Conservation (phyloP, 2,888 invertebrate species). For the Andrena haemorrhoa region DNA sequence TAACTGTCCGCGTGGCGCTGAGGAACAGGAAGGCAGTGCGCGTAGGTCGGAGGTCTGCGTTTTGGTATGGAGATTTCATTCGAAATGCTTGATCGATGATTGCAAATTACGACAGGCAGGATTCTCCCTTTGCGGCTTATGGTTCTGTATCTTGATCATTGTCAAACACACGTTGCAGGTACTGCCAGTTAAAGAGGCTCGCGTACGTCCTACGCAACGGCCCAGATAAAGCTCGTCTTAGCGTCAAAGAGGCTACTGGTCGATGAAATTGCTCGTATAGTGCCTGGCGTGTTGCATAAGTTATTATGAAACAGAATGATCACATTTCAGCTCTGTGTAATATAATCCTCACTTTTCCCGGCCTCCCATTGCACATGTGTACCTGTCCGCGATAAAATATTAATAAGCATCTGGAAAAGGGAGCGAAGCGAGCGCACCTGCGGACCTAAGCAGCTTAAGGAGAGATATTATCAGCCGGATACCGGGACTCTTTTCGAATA, state of each 20-base stretch:
- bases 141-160: too few species aligned
- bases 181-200: background rate
- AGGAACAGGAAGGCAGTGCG: too few species aligned
- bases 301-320: background rate
- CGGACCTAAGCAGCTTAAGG: constrained; percentile 5
- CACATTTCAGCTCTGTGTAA: background rate
- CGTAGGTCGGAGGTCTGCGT: too few species aligned
- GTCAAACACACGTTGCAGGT: background rate
- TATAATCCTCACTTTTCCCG: background rate
- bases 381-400: background rate
- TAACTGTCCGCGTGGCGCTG: too few species aligned
- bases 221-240: background rate
- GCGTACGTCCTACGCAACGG: background rate
- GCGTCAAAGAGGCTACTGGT: background rate
- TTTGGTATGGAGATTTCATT: too few species aligned
- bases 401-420: constrained; percentile 27
- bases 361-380: background rate
- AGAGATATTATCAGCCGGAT: constrained; percentile 24
- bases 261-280: too few species aligned
- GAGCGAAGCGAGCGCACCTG: background rate
- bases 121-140: too few species aligned
- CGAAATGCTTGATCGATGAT: too few species aligned
- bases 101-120: too few species aligned
- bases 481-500: constrained; percentile 39
- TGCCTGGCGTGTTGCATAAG: background rate